These are phyloP conservation scores for Euclidia mi DNA, from an alignment of 2,888 invertebrate genomes.

Conservation along the genomic window DNA sequence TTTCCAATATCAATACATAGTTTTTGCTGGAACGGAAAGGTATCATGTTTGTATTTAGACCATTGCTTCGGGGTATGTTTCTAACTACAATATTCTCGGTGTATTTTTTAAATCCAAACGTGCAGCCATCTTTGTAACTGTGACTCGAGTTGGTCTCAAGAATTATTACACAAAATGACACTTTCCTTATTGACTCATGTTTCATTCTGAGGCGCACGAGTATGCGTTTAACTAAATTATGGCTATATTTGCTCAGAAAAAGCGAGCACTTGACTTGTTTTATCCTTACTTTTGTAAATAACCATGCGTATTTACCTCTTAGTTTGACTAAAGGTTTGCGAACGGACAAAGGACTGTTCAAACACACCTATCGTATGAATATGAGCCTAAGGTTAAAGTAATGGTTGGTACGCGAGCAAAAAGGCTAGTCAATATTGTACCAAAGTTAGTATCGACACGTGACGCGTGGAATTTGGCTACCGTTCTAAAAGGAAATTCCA, in stretches of 20 bases:
- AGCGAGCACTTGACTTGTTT: too few species aligned
- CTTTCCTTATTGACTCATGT: conserved; percentile 50
- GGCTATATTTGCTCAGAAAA: neutral
- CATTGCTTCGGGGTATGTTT: neutral
- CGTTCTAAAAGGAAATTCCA: too few species aligned
- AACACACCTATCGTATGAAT: conserved; percentile 1
- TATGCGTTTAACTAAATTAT: conserved; percentile 17
- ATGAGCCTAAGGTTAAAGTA: neutral
- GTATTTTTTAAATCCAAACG: conserved; percentile 9
- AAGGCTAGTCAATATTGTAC: too few species aligned
- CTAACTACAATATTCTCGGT: neutral
- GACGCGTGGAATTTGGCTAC: conserved; percentile 8
- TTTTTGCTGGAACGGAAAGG: too few species aligned
- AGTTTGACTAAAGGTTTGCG: conserved; percentile 1
- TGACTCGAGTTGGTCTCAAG: conserved; percentile 4
- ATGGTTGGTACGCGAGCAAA: neutral
- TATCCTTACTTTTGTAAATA: too few species aligned
- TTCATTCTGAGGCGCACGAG: conserved; percentile 22
- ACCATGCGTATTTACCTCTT: neutral
- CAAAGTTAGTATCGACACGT: neutral
- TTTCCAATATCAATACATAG: too few species aligned
- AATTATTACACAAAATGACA: conserved; percentile 30
- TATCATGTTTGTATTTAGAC: too few species aligned
- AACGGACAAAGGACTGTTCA: neutral
- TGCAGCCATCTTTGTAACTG: conserved; percentile 6